A percentile compares a stretch with the other conserved stretches of the same genome.
These are phyloP conservation scores for Cetonia aurata DNA, from an alignment of 2,888 invertebrate species.

Conservation along the genomic window DNA sequence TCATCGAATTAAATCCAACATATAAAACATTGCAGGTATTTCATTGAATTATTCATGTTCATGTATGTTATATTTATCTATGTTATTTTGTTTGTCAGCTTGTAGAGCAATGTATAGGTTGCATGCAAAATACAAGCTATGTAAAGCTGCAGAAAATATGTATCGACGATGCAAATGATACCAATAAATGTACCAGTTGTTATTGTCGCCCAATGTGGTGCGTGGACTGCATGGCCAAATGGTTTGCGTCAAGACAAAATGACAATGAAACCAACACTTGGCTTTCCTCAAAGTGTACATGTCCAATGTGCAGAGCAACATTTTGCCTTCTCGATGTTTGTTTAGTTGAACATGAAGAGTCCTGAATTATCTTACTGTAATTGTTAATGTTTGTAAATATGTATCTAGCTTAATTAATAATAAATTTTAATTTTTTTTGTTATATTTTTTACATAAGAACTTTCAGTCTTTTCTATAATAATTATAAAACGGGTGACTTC, in stretches of 20 bases:
- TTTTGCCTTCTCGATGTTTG: constrained; percentile 91
- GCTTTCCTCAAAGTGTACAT: constrained; percentile 86
- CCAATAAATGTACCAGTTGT: constrained; percentile 71
- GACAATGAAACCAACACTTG: constrained; percentile 78
- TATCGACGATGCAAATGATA: constrained; percentile 63
- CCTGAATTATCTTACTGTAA: background rate
- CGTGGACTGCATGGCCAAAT: constrained; percentile 84
- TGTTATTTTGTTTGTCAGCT: constrained; percentile 68
- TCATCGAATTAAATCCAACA: constrained; percentile 77
- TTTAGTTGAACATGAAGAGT: constrained; percentile 54
- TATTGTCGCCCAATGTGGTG: constrained; percentile 93
- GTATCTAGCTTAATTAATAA: background rate
- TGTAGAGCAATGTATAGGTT: constrained; percentile 88
- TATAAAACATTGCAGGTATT: constrained; percentile 72
- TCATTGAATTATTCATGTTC: constrained; percentile 14
- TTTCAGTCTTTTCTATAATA: too few relatives aligned
- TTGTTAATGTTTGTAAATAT: background rate
- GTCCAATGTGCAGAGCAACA: constrained; percentile 87
- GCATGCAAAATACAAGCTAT: constrained; percentile 82
- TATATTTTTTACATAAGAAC: too few relatives aligned
- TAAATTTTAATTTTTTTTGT: background rate
- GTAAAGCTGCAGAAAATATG: constrained; percentile 84
- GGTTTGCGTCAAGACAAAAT: constrained; percentile 89
- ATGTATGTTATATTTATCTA: background rate
- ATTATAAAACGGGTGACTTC: too few relatives aligned